These are phyloP conservation scores for Colossoma macropomum DNA, from an alignment of 2,113 vertebrate genomes.

Conservation along the genomic window DNA sequence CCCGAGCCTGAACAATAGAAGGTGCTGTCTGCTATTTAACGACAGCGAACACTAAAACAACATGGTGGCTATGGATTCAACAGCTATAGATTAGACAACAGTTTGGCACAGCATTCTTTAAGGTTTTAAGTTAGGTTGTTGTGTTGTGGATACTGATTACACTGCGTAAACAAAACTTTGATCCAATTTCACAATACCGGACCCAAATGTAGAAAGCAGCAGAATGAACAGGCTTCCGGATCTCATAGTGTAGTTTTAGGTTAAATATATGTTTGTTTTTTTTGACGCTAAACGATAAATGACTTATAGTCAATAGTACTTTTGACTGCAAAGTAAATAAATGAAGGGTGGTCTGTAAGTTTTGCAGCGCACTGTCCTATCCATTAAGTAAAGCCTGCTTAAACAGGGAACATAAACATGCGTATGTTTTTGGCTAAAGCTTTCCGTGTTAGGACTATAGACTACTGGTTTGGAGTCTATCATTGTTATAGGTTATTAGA, in stretches of 20 bases:
- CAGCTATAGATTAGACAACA: neutral
- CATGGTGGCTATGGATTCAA: neutral
- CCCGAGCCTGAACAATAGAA: constrained; percentile 12
- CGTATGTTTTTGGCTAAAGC: no score
- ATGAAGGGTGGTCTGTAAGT: no score
- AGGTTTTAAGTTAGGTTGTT: neutral
- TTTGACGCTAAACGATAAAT: no score
- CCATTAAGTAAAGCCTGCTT: no score
- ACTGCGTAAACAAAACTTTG: neutral
- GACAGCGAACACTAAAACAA: neutral
- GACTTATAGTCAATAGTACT: no score
- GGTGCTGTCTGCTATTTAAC: neutral
- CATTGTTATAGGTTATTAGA: no score
- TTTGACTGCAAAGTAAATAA: no score
- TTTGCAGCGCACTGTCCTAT: no score
- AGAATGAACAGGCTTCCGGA: neutral
- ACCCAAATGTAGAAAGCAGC: neutral
- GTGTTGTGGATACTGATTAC: neutral
- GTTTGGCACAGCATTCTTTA: neutral
- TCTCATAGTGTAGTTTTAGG: neutral
- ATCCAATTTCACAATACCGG: neutral
- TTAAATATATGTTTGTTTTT: no score
- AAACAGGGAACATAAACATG: no score
- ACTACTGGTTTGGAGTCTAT: no score
- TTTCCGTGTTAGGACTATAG: no score